phyloP scores from a whole-genome alignment of 2,797 vertebrate species.

The Myotis pilosus region DNA sequence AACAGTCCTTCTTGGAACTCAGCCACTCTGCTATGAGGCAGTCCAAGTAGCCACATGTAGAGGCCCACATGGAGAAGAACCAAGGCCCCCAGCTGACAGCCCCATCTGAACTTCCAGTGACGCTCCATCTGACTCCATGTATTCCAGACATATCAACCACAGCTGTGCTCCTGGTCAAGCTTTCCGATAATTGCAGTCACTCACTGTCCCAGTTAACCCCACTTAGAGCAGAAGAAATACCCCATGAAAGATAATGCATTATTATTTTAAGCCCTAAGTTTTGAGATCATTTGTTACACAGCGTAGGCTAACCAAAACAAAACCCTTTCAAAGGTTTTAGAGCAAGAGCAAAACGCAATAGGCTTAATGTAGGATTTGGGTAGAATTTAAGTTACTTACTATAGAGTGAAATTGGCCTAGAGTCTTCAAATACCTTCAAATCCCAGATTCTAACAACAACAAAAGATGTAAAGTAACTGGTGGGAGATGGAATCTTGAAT shows the following conservation, averaged over 20 bases:
- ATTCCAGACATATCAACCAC: neutral
- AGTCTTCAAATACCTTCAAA: neutral
- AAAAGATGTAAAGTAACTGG: neutral
- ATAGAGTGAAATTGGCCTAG: neutral
- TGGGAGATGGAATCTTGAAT: neutral
- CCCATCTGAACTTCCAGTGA: neutral
- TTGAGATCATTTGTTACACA: conserved; percentile 24
- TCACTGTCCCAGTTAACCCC: neutral
- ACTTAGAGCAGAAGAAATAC: neutral
- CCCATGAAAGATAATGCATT: neutral
- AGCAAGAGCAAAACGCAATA: conserved; percentile 14
- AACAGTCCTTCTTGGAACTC: neutral
- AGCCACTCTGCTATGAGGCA: neutral
- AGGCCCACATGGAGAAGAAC: neutral
- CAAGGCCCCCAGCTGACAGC: neutral
- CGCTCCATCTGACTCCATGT: neutral
- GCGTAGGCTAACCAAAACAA: conserved; percentile 39
- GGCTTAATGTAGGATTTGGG: neutral
- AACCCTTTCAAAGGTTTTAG: neutral
- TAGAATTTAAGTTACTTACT: neutral
- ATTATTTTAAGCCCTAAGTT: neutral
- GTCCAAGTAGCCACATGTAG: neutral
- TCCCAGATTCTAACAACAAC: neutral
- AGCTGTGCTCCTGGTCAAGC: neutral
- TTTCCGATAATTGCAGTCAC: neutral